These are phyloP conservation scores for Amblyjoppa proteus DNA, from an alignment of 2,888 invertebrate genomes.

Conservation along the genomic window DNA sequence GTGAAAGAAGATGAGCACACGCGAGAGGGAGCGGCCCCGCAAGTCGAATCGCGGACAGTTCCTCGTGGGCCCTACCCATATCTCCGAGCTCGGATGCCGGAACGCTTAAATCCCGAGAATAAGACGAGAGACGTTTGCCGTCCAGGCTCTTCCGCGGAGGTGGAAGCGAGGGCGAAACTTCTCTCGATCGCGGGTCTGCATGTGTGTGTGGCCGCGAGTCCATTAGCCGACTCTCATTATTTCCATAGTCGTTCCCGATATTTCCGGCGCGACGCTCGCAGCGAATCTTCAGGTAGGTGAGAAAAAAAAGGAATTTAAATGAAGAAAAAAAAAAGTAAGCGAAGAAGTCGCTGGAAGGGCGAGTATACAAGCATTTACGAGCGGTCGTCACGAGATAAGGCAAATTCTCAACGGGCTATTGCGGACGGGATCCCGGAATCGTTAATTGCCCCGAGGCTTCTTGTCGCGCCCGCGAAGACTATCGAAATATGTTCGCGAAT, in stretches of 20 bases:
- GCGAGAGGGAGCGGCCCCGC: slow-evolving; percentile 68
- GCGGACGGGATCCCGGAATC: slow-evolving; percentile 42
- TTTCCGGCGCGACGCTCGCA: slow-evolving; percentile 23
- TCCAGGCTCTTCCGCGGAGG: slow-evolving; percentile 76
- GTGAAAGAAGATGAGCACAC: slow-evolving; percentile 64
- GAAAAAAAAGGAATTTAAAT: neutral
- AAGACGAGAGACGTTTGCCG: slow-evolving; percentile 75
- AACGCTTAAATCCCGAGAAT: slow-evolving; percentile 77
- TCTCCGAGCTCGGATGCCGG: slow-evolving; percentile 67
- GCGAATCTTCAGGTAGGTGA: neutral
- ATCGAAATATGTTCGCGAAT: slow-evolving; percentile 42
- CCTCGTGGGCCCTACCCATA: slow-evolving; percentile 74
- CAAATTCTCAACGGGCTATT: neutral
- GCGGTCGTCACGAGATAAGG: slow-evolving; percentile 48
- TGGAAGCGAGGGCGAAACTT: slow-evolving; percentile 75
- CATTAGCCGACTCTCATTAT: slow-evolving; percentile 57
- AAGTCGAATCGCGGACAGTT: slow-evolving; percentile 57
- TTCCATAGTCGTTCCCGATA: slow-evolving; percentile 35
- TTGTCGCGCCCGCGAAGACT: slow-evolving; percentile 44
- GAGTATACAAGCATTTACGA: slow-evolving; percentile 14
- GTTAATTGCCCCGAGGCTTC: slow-evolving; percentile 62
- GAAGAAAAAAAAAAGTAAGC: neutral
- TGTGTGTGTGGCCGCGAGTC: slow-evolving; percentile 17
- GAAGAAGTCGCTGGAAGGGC: slow-evolving; percentile 17
- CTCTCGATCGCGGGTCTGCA: slow-evolving; percentile 64